Base-by-base conservation (phyloP, 2,888 invertebrate genomes). In the Cheilosia urbana region DNA sequence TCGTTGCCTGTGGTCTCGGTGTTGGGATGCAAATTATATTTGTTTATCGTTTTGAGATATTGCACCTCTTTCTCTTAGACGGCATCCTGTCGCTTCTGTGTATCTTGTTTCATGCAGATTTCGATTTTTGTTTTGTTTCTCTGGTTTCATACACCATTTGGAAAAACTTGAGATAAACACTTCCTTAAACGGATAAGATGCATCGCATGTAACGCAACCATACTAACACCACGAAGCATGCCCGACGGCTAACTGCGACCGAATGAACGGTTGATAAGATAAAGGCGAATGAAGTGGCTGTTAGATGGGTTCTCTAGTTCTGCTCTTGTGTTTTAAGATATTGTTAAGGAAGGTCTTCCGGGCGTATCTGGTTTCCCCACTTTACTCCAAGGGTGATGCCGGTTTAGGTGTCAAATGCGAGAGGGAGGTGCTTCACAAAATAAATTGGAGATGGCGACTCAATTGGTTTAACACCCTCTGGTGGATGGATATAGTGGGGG, bases 11-110 rank as follows among this genome's bases (percentile, higher is more conserved):
- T 19, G 45, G 53, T 37, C 47, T 47, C 42, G 42, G 58, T 66
- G 51, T 9, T 37, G 42, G 42, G 71, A 80, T 71, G 84, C 53
- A 80, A 80, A 84, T 84, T 65, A 37, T 37, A 60, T 65, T 84
- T 84, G 80, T 84, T 84, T 80, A 80, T 84, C 69, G 75, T 84
- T 76, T 69, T 58, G 45, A 69, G 63, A 79, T 84, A 79, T 79
- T 84, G 84, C 76, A 79, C 17, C 17, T 47, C 47, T 19, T 45
- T 47, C 47, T 7, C 17, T 17, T 55, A 19, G 49, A 57, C 66
- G 60, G 78, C 49, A 77, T 78, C 82, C 72, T 78, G 82, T 71
- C 66, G 42, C 49, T 53, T 53, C 27, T 55, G 60, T 60, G 72
- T 63, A 73, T 83, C 69, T 69, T 57, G 63, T 79, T 84, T 79